Percentiles rank a stretch among this genome's conserved stretches.
These are phyloP conservation scores for Agrypnia vestita DNA, from an alignment of 1,140 invertebrate species.

Conservation along the genomic window DNA sequence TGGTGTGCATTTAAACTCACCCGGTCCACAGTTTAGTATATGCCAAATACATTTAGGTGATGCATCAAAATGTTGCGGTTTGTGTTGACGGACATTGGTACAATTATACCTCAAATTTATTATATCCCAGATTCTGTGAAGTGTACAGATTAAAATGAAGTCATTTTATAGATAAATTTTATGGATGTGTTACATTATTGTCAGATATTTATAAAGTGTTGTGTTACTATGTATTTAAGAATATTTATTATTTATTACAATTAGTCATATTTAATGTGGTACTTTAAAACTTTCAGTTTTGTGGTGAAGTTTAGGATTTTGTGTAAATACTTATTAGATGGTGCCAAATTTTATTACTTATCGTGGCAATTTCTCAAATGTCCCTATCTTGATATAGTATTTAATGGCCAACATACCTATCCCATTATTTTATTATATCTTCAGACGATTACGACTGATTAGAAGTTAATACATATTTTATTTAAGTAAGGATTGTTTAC, in stretches of 20 bases:
- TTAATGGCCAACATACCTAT: slow-evolving; percentile 47
- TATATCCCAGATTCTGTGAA: slow-evolving; percentile 17
- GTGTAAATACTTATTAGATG: slow-evolving; percentile 49
- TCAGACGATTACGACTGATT: slow-evolving; percentile 58
- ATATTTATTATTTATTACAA: slow-evolving; percentile 48
- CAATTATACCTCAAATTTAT: slow-evolving; percentile 37
- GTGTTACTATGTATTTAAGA: slow-evolving; percentile 45
- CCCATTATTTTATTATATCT: slow-evolving; percentile 43
- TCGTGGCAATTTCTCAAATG: slow-evolving; percentile 48
- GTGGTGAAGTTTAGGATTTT: slow-evolving; percentile 32
- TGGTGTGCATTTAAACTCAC: too few relatives aligned
- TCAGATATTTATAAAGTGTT: slow-evolving; percentile 51
- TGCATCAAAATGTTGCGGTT: slow-evolving; percentile 75
- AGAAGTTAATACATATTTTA: slow-evolving; percentile 53
- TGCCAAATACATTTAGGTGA: slow-evolving; percentile 75
- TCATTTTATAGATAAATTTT: slow-evolving; percentile 51
- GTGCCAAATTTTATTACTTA: slow-evolving; percentile 57
- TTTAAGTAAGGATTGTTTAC: slow-evolving; percentile 42
- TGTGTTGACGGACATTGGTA: slow-evolving; percentile 69
- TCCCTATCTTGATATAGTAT: slow-evolving; percentile 40
- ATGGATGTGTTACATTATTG: slow-evolving; percentile 54
- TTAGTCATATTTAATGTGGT: slow-evolving; percentile 19
- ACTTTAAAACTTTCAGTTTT: slow-evolving; percentile 24
- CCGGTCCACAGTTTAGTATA: slow-evolving; percentile 60
- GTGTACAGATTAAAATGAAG: slow-evolving; percentile 10